Percentiles rank a stretch among this genome's conserved stretches.
phyloP scores from a whole-genome alignment of 2,113 vertebrate species.

The Lepus timidus region DNA sequence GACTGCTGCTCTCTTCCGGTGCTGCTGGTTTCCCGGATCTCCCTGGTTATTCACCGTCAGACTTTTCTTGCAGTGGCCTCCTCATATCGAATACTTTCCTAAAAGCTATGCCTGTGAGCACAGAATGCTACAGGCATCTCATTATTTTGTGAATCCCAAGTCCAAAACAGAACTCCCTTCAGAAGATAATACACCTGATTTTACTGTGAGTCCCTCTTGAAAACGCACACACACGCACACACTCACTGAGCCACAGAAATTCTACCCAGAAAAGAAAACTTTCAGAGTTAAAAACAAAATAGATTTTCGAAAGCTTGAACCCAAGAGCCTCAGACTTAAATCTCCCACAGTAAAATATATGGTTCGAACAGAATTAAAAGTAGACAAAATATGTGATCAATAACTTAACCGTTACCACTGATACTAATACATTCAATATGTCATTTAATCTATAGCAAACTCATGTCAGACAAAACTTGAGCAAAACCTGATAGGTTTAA shows the following conservation, averaged over 20 bases:
- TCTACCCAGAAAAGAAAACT: neutral
- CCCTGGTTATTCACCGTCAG: neutral
- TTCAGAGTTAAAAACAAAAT: constrained; percentile 1
- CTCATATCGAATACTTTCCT: neutral
- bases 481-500: constrained; percentile 31
- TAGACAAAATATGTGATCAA: neutral
- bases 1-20: neutral
- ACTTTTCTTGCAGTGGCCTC: neutral
- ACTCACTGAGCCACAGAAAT: neutral
- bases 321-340: neutral
- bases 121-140: neutral
- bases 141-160: constrained; percentile 15
- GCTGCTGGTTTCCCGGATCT: neutral
- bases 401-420: constrained; percentile 7
- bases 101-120: neutral
- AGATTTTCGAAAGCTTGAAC: neutral
- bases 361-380: constrained; percentile 40
- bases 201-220: neutral
- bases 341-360: neutral
- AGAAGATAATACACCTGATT: neutral
- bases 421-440: neutral
- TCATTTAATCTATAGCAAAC: constrained; percentile 24
- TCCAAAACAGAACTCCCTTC: neutral
- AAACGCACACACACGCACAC: neutral
- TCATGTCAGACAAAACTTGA: constrained; percentile 2